Evolutionary conservation across 2,113 vertebrate species (phyloP).

Genomic region (Aleadryas rufinucha): DNA sequence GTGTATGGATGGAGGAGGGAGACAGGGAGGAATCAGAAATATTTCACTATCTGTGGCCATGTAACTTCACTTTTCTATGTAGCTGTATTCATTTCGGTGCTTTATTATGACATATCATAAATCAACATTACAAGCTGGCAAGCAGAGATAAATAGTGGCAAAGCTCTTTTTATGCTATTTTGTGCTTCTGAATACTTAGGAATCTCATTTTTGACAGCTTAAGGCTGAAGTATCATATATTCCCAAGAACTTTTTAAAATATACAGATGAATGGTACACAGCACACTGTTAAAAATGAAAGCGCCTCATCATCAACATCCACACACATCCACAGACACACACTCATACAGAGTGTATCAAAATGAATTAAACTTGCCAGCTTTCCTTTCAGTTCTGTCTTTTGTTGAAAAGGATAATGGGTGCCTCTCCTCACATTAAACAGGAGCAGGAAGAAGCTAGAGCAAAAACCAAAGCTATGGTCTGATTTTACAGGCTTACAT

Average conservation of each 20-base stretch:
- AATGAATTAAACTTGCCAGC: background rate
- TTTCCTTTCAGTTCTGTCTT: background rate
- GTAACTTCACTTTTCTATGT: slow-evolving; percentile 5
- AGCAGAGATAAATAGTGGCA: background rate
- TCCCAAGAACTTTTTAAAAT: slow-evolving; percentile 24
- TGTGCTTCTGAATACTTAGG: background rate
- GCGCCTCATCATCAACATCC: background rate
- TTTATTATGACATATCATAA: slow-evolving; percentile 6
- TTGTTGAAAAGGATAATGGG: background rate
- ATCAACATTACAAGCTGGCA: slow-evolving; percentile 18
- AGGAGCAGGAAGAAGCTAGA: background rate
- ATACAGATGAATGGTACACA: background rate
- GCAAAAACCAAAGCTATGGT: background rate
- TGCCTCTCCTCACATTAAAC: background rate
- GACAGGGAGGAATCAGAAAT: background rate
- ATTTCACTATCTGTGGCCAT: background rate
- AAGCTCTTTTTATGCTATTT: background rate
- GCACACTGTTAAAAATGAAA: background rate
- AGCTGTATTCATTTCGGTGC: background rate
- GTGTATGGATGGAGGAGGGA: background rate
- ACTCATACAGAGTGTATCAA: background rate
- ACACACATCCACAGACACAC: background rate
- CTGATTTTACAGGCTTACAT: background rate
- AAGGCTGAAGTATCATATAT: background rate
- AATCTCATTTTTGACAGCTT: slow-evolving; percentile 17